Conservation (phyloP, 2,113 vertebrate genomes). For the Oryctolagus cuniculus region DNA sequence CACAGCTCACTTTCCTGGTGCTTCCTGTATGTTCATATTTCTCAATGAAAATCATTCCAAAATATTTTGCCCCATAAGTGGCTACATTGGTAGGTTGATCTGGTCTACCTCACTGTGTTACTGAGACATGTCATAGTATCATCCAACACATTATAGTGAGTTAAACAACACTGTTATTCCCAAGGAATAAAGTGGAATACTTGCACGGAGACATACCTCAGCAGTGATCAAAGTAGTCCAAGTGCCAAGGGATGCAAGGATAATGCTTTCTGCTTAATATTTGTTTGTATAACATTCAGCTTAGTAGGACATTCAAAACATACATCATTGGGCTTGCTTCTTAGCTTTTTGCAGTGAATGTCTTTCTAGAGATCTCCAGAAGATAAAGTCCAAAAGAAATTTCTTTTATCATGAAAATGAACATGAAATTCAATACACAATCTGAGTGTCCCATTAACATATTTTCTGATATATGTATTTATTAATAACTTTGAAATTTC, state of each 20-base stretch:
- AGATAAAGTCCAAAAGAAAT: not conserved
- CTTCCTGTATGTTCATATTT: not conserved
- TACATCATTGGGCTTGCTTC: not conserved
- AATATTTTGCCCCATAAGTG: not conserved
- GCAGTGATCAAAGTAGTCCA: not conserved
- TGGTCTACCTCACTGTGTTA: not conserved
- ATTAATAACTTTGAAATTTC: not conserved
- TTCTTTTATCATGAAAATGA: not conserved
- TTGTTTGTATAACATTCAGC: not conserved
- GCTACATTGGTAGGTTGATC: not conserved
- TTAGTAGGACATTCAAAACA: not conserved
- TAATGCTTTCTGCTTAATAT: not conserved
- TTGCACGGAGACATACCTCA: not conserved
- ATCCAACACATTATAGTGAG: not conserved
- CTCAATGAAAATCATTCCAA: not conserved
- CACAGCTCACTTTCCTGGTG: not conserved
- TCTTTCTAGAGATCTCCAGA: not conserved
- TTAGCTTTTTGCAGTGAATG: slow-evolving; percentile 4
- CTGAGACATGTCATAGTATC: not conserved
- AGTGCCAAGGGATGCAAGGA: not conserved
- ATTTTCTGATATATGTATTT: not conserved
- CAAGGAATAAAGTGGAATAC: not conserved
- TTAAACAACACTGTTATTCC: not conserved
- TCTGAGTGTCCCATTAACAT: not conserved
- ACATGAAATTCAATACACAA: not conserved